phyloP scores from a whole-genome alignment of 1,140 invertebrate genomes.

The Pogonus chalceus region DNA sequence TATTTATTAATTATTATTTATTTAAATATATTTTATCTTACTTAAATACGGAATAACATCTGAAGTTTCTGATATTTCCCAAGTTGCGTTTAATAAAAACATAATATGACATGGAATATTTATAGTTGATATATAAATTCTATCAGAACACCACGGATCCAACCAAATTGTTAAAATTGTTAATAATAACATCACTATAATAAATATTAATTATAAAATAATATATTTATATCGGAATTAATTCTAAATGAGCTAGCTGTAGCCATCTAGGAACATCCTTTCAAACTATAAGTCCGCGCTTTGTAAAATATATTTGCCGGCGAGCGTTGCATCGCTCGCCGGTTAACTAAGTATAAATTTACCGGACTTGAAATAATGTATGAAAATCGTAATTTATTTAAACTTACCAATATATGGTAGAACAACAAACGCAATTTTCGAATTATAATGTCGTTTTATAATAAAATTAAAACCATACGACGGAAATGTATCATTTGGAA shows the following conservation, averaged over 20 bases:
- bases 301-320: too few relatives aligned
- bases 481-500: not conserved
- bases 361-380: too few relatives aligned
- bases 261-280: too few relatives aligned
- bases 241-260: too few relatives aligned
- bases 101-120: not conserved
- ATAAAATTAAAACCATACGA: not conserved
- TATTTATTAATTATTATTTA: not conserved
- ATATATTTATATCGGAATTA: too few relatives aligned
- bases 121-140: not conserved
- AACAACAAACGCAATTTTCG: not conserved
- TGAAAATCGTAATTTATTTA: too few relatives aligned
- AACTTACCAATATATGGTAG: not conserved
- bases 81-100: not conserved
- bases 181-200: not conserved
- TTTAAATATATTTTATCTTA: not conserved
- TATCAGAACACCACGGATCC: not conserved
- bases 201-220: not conserved
- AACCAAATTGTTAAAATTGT: not conserved
- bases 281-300: too few relatives aligned
- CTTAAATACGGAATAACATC: not conserved
- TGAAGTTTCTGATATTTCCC: not conserved
- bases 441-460: not conserved
- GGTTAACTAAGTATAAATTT: too few relatives aligned
- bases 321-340: too few relatives aligned